Percentiles rank a stretch among this genome's conserved stretches.
Evolutionary conservation across 2,797 vertebrate genomes (phyloP).

Genomic region (Sebastes nivosus): DNA sequence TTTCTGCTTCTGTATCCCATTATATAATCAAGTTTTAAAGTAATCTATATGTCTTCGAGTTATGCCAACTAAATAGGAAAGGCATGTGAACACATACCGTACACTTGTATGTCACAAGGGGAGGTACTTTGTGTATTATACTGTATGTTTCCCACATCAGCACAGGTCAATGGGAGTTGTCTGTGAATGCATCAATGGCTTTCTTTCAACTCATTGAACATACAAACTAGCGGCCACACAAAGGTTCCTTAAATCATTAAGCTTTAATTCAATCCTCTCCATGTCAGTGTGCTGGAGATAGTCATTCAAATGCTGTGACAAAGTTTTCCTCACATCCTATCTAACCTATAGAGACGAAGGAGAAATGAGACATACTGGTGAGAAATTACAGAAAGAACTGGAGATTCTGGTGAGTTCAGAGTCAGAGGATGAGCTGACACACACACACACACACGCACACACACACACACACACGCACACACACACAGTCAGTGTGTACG

Average conservation of each 20-base stretch:
- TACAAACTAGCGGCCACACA: not conserved
- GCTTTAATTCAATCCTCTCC: not conserved
- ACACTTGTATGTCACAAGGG: not conserved
- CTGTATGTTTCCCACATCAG: not conserved
- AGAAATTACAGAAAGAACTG: not conserved
- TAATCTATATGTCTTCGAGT: slow-evolving; percentile 32
- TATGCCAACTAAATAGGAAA: slow-evolving; percentile 24
- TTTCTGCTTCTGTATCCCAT: slow-evolving; percentile 39
- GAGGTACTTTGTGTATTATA: not conserved
- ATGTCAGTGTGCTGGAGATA: not conserved
- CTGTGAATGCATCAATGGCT: not conserved
- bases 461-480: not conserved
- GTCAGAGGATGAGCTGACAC: not conserved
- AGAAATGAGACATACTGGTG: not conserved
- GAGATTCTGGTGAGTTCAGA: too few species aligned
- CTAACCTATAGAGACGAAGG: not conserved
- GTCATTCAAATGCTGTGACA: not conserved
- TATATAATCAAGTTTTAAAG: slow-evolving; percentile 43
- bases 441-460: not conserved
- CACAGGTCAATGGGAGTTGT: not conserved
- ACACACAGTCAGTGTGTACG: not conserved
- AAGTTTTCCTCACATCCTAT: not conserved
- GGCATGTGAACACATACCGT: slow-evolving; percentile 18
- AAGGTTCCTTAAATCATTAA: not conserved
- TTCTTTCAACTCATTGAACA: not conserved